Base-by-base conservation (phyloP, 37 sponge, comb jelly and placozoan species). In the Ianthella basta region DNA sequence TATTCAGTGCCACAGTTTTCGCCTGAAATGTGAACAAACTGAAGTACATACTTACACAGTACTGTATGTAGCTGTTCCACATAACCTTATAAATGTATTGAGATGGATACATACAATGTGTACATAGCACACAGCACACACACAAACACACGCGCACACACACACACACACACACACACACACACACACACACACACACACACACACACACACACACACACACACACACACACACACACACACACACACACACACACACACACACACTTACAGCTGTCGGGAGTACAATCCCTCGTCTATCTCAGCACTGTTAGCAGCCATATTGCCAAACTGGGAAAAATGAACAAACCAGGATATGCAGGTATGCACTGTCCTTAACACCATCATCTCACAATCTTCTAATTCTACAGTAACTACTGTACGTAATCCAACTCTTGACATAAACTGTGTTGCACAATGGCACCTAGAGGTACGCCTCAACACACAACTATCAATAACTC, bases 281-380 rank as follows among this genome's bases (percentile, higher is more conserved):
- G 98, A 98, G 91, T 98, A 98, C 38, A 98, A 88, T 2, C 86
- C 95, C 44, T 98, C 99, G 80, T 98, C 99, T 54, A 98, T 96
- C 25, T 92, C 89, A 56, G 77, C 83, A 56, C 27, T 68, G 5
- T 72, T 60, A 15, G 80, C 72, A 34, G 55, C 75, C 88, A 84
- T 91, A 33, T 72, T 83, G 73, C 83, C 80, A 60, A 80, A 73
- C 78, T 75, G 23, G 3, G 39, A n/a, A 75, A 41, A 4, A 24
- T 10, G 50, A 44, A 44, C 50, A 44, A 44, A 10, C 50, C 50
- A 15, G 40, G 5, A 70, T 21, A 20, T 16, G 6, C 33, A 29
- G 34, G 12, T 16, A 33, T 35, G 32, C 72, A 70, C 36, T 12
- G 23, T 66, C 14, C 68, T 25, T 13, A 16, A 66, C 13, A 16